Evolutionary conservation across 2,888 invertebrate genomes (phyloP).

Genomic region (Andrena bucephala): DNA sequence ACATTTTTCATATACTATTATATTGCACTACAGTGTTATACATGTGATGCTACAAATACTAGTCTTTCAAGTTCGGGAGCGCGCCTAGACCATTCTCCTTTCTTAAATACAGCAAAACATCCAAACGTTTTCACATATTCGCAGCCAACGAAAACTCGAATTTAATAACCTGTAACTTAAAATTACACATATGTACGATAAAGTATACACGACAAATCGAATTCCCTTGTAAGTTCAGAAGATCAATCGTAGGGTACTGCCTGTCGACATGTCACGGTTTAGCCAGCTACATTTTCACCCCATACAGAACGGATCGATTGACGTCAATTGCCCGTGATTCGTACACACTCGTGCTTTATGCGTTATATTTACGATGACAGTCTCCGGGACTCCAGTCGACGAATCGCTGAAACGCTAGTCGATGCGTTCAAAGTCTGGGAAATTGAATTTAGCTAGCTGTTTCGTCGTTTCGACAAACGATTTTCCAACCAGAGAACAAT

Average conservation of each 20-base stretch:
- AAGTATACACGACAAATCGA: slow-evolving; percentile 1
- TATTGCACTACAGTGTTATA: too few relatives aligned
- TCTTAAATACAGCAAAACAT: too few relatives aligned
- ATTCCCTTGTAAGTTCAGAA: not conserved
- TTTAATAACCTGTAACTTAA: too few relatives aligned
- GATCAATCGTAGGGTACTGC: not conserved
- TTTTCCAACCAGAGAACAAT: not conserved
- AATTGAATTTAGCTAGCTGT: slow-evolving; percentile 17
- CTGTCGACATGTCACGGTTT: slow-evolving; percentile 2
- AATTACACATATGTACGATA: not conserved
- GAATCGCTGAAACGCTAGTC: slow-evolving; percentile 10
- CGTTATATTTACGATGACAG: slow-evolving; percentile 14
- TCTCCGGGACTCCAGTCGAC: not conserved
- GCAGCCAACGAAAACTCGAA: too few relatives aligned
- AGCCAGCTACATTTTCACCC: slow-evolving; percentile 13
- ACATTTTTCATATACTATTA: too few relatives aligned
- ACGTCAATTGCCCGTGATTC: slow-evolving; percentile 21
- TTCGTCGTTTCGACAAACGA: slow-evolving; percentile 4
- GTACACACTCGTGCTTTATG: slow-evolving; percentile 5
- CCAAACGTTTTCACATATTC: too few relatives aligned
- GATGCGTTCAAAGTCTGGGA: slow-evolving; percentile 7
- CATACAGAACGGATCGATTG: slow-evolving; percentile 10
- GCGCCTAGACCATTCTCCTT: too few relatives aligned
- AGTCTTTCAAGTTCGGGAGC: too few relatives aligned
- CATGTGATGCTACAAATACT: too few relatives aligned